Base-by-base conservation (phyloP, 1,140 invertebrate species). In the Hyphantria cunea region DNA sequence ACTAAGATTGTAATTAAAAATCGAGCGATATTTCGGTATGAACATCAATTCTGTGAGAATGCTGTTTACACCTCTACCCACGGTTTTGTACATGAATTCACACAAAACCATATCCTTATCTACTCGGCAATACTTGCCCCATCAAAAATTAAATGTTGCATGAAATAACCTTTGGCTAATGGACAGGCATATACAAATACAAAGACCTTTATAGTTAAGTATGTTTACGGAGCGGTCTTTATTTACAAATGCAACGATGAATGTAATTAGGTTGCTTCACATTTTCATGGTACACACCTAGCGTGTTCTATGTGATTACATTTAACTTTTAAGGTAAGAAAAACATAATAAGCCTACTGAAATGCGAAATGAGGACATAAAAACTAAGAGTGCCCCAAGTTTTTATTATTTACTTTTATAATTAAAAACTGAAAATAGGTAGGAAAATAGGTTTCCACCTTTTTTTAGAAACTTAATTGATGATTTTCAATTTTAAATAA, bases 1-100 rank as follows among this genome's bases (percentile, higher is more conserved):
- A 59, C 44, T 64, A 37, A 76, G 64, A 68, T 70, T 64, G 69
- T 76, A 75, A 74, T 76, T 74, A 71, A 71, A 62, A 44, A 59
- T 44, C 51, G 62, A 62, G 54, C 64, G 32, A 65, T 65, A 58
- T 69, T 73, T 61, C 48, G 41, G 48, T 61, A 48, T 55, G 39
- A 49, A 53, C 68, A 66, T 63, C 48, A 55, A 37, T 55, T 58
- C 45, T 63, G 68, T 70, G 68, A 41, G 68, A 70, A 62, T 5
- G 17, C 37, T 55, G 9, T 25, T 25, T 25, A 25, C 1, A 25
- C 17, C 10, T 34, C 44, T 47, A 15, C 45, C 14, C 6, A 47
- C 14, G 14, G 11, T 44, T 17, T 47, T 25, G 45, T 25, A 25
- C 8, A 13, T 17, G 12, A 44, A 44, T 44, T 44, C 17, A n/a